Percentiles rank a stretch among this genome's conserved stretches.
Conservation (phyloP, 2,113 vertebrate genomes). For the Erythrocebus patas region DNA sequence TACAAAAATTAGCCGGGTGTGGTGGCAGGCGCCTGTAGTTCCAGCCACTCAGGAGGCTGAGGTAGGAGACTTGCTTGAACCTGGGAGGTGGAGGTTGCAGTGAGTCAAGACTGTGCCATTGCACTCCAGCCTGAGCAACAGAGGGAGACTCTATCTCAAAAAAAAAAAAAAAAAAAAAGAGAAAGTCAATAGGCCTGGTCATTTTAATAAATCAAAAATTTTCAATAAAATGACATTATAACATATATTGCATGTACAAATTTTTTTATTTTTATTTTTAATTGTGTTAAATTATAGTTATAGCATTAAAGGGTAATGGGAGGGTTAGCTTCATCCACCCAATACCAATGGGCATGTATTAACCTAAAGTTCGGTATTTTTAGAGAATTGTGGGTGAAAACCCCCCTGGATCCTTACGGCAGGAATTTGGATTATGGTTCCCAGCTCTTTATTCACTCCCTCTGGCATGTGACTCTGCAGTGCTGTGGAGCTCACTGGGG, state of each 20-base stretch:
- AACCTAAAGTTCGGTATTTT: not conserved
- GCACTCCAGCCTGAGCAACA: too few relatives aligned
- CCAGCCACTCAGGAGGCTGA: too few relatives aligned
- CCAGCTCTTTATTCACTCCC: not conserved
- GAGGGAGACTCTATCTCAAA: too few relatives aligned
- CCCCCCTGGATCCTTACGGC: not conserved
- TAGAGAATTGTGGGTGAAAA: not conserved
- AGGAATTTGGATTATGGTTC: not conserved
- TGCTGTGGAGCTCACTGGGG: not conserved
- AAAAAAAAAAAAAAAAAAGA: too few relatives aligned
- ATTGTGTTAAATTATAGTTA: not conserved
- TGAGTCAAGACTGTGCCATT: too few relatives aligned
- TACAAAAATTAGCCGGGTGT: too few relatives aligned
- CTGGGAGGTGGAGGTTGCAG: too few relatives aligned
- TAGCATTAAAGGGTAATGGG: not conserved
- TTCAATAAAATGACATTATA: not conserved
- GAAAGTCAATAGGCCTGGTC: not conserved
- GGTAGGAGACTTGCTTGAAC: too few relatives aligned
- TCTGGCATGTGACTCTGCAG: not conserved
- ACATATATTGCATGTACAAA: not conserved
- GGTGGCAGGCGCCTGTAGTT: too few relatives aligned
- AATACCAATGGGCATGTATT: not conserved
- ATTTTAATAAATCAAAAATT: not conserved
- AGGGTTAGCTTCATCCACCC: not conserved
- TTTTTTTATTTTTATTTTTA: slow-evolving; percentile 29